Base-by-base conservation (phyloP, 2,888 invertebrate genomes). In the Phyllotreta striolata region DNA sequence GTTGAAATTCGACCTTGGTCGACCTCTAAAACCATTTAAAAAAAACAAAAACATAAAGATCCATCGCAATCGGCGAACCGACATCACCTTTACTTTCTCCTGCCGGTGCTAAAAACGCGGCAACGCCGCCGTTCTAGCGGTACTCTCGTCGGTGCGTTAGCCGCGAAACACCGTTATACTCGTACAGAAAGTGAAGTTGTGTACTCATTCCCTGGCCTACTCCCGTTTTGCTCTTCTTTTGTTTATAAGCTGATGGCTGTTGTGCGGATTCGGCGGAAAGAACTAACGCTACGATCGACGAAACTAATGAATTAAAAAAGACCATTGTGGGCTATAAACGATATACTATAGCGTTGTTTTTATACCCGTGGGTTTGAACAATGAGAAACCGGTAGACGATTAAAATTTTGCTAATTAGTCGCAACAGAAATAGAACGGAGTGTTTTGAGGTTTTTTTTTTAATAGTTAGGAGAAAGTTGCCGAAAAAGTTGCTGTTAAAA, bases 101-200 rank as follows among this genome's bases (percentile, higher is more conserved):
- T 49, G 61, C 64, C 46, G 39, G 59, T 12, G 14, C 52, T 39
- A 24, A 10, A 37, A 12, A 52, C 41, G 47, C 51, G 61, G 61
- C 64, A 57, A 57, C 64, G 63, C 14, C 61, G 51, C 61, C 43
- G 64, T 66, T 67, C 67, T 72, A 72, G 67, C 72, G 72, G 72
- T 72, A 72, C 67, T 24, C 24, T 67, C 59, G 58, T 57, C 49
- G 55, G 67, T 69, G 68, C 72, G 43, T 43, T 51, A 59, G 43
- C 59, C 51, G 59, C 59, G 35, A 51, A 51, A 70, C 68, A 77
- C 79, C 77, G 78, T 78, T 79, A 77, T 37, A 51, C 51, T 51
- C 51, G 10, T 43, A 78, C 72, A 70, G 78, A 79, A 79, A 79
- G 79, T 77, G 79, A 79, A 79, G 74, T 74, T 77, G 78, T 78